Evolutionary conservation across 2,797 vertebrate species (phyloP), one percentile per base, ranked within the genome.

Genomic region (Nyctalus aviator): DNA sequence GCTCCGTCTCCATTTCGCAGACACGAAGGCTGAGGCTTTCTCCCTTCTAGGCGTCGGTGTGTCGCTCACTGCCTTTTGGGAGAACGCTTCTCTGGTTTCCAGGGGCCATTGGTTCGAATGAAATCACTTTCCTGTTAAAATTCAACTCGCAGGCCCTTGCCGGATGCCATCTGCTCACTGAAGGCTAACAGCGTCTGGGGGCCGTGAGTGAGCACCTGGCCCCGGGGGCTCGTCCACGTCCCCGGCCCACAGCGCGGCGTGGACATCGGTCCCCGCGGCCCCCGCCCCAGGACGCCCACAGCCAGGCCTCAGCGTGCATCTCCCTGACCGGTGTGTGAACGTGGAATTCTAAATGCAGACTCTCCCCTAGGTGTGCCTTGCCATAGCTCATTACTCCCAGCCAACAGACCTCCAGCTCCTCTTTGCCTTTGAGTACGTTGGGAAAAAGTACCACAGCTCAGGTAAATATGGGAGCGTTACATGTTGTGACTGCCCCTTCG

Each of bases 381-480:
- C 99, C 82, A 99, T 99, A 95, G 99, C 99, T 93, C 99, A 99
- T 98, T 99, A 99, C 96, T 99, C 99, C 90, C 99, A 99, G 96
- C 99, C 99, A 92, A 99, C 99, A 0, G 99, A 99, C 98, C 99
- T 99, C 89, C 99, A 99, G 96, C 99, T 99, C 92, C 98, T 99
- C 90, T 99, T 99, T 98, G 99, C 99, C 25, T 99, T 99, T 97
- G 99, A 99, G 97, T 99, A 99, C 97, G 99, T 99, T 96, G 99
- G 99, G 90, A 98, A 99, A 94, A 98, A 98, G 92, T 99, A 99
- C 98, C 98, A 99, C 97, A 98, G 98, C 97, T 97, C 98, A 98
- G 98, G 98, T 99, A 98, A 98, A 95, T 86, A 95, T 96, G 79
- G 94, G 95, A 94, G 66, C 88, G 79, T 88, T 97, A 77, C 95